A percentile compares a stretch with the other conserved stretches of the same genome.
Conservation (phyloP, 2,888 invertebrate genomes). For the Synanthedon vespiformis region DNA sequence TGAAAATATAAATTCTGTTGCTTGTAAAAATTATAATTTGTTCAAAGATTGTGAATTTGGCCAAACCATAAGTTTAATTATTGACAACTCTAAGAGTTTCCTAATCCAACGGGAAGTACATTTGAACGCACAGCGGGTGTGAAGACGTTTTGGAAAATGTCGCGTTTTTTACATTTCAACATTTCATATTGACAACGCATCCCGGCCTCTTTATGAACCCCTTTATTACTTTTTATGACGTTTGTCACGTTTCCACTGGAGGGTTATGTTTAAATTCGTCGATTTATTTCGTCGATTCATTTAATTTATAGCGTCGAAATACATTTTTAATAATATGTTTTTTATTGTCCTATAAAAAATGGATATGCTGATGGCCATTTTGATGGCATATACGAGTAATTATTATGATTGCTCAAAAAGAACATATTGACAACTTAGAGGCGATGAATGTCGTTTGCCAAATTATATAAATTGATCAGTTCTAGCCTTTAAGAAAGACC, state of each 20-base stretch:
- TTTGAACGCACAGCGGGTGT: constrained; percentile 26
- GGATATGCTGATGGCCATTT: too few relatives aligned
- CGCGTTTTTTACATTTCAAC: constrained; percentile 25
- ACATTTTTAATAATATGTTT: neutral
- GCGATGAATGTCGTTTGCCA: too few relatives aligned
- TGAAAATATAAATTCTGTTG: too few relatives aligned
- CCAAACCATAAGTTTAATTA: too few relatives aligned
- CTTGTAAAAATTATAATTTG: too few relatives aligned
- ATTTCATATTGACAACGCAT: constrained; percentile 43
- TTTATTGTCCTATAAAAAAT: neutral
- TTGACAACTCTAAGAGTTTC: constrained; percentile 8
- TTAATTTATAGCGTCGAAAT: constrained; percentile 30
- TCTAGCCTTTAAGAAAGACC: too few relatives aligned
- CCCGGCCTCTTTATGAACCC: constrained; percentile 38
- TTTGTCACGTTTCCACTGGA: constrained; percentile 42
- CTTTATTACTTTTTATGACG: constrained; percentile 55
- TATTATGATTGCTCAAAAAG: too few relatives aligned
- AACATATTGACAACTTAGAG: too few relatives aligned
- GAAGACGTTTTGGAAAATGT: constrained; percentile 26
- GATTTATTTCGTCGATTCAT: constrained; percentile 58
- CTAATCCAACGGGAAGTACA: constrained; percentile 14
- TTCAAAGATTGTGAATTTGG: too few relatives aligned
- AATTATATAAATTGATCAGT: too few relatives aligned
- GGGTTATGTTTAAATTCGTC: constrained; percentile 47
- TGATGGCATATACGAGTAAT: too few relatives aligned